These are phyloP conservation scores for Eilema depressum DNA, from an alignment of 2,888 invertebrate genomes.

Conservation along the genomic window DNA sequence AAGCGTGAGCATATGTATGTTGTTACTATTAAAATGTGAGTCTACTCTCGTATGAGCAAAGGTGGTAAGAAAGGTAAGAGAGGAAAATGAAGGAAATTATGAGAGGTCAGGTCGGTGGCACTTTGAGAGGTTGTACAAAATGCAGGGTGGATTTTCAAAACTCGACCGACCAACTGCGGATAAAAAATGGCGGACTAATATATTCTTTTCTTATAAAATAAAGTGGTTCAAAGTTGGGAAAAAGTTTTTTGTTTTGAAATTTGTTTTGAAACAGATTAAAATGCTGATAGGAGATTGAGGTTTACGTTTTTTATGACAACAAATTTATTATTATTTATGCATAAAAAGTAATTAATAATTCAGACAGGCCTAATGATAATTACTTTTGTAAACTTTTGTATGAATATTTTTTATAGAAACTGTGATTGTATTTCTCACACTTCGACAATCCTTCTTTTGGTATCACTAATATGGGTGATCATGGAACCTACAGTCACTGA, in stretches of 20 bases:
- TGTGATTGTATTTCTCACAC: too few relatives aligned
- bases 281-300: background rate
- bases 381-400: background rate
- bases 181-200: background rate
- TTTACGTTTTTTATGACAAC: background rate
- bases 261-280: constrained; percentile 1
- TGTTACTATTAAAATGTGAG: too few relatives aligned
- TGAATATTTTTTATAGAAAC: too few relatives aligned
- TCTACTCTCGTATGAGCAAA: background rate
- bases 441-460: too few relatives aligned
- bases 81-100: background rate
- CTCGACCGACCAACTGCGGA: background rate
- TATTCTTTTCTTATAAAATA: constrained; percentile 3
- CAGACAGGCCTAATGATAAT: background rate
- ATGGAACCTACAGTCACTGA: too few relatives aligned
- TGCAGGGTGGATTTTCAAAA: background rate
- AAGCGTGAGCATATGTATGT: too few relatives aligned
- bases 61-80: background rate
- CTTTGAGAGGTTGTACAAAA: background rate
- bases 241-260: background rate
- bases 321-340: background rate
- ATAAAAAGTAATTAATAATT: background rate
- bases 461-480: too few relatives aligned
- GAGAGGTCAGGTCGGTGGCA: background rate
- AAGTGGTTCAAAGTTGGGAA: background rate